Evolutionary conservation across 2,888 invertebrate genomes (phyloP), one percentile per base, ranked within the genome.

Genomic region (Lacanobia oleracea): DNA sequence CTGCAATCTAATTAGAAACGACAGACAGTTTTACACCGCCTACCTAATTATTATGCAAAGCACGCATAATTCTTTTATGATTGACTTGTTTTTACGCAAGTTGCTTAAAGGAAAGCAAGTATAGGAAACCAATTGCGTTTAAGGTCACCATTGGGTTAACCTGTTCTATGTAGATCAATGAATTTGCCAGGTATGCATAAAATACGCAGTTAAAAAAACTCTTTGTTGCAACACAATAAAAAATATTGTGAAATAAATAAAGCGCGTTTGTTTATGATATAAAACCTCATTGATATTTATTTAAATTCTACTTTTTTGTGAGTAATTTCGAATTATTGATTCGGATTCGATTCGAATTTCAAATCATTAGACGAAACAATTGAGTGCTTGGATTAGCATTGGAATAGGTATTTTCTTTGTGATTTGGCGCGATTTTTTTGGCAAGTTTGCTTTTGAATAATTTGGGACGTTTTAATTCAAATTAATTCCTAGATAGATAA

Each of bases 31-130:
- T 73, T 69, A 71, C 43, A 74, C 68, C 64, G 56, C 65, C 45
- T 57, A 72, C 59, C 33, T 66, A 69, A 80, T 71, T 73, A 83
- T 71, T 76, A 83, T 82, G 79, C 74, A 84, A 81, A 84, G 56
- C 51, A 56, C 23, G 54, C 18, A 73, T 70, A 73, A 69, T 76
- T 59, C 33, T 61, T 48, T 27, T 72, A 75, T 84, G 79, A 77
- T 77, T 84, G 72, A 73, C 84, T 66, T 83, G 77, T 72, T 74
- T 88, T 92, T 91, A 87, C 89, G 90, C 87, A 91, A 91, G 86
- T 85, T 75, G 80, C 50, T 66, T 33, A 67, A 72, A 79, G 87
- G 91, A 93, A 93, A 93, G 91, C 92, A 89, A 90, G 88, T 89
- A 86, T 90, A 92, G 92, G 91, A 91, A 90, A 89, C 86, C 50